Evolutionary conservation across 2,113 vertebrate species (phyloP).

Genomic region (Trematomus loennbergii): DNA sequence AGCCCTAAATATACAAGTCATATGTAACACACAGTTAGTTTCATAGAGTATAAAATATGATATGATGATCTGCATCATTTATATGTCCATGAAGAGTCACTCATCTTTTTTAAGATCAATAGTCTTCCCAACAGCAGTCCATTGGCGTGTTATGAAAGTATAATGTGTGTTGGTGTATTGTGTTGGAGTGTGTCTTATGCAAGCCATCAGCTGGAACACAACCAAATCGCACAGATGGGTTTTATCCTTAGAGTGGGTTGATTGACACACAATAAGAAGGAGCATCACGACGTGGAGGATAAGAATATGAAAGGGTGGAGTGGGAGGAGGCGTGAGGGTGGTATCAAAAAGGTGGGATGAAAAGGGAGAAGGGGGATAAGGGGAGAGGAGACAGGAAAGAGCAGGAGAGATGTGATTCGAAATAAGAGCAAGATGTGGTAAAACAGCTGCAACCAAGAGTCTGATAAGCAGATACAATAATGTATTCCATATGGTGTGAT

Average conservation of each 20-base stretch:
- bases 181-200: not conserved
- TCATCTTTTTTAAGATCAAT: slow-evolving; percentile 3
- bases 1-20: not conserved
- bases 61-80: not conserved
- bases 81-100: not conserved
- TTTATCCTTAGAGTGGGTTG: not conserved
- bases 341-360: not conserved
- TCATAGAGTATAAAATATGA: not conserved
- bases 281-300: not conserved
- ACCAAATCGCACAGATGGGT: slow-evolving; percentile 1
- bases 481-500: not conserved
- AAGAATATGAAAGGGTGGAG: not conserved
- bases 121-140: not conserved
- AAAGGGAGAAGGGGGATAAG: not conserved
- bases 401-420: not conserved
- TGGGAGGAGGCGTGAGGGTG: not conserved
- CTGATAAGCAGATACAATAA: not conserved
- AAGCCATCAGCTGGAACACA: slow-evolving; percentile 14
- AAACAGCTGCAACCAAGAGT: not conserved
- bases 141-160: not conserved
- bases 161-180: not conserved
- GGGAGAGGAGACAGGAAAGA: not conserved
- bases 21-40: not conserved
- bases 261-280: slow-evolving; percentile 19
- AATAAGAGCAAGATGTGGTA: not conserved